phyloP scores from a whole-genome alignment of 2,113 vertebrate genomes.

The Chionis minor region DNA sequence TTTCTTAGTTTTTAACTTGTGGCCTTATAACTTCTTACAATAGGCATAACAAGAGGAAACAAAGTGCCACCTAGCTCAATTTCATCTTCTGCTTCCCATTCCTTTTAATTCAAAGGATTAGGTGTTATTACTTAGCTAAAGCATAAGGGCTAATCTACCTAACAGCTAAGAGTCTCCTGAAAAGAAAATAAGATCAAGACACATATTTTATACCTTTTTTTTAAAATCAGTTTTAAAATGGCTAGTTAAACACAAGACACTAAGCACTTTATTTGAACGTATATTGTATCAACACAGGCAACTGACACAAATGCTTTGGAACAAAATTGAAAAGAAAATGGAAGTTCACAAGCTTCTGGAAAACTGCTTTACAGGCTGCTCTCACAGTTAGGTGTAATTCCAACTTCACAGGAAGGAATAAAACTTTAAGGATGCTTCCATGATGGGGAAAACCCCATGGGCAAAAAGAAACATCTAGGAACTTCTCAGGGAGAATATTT shows the following conservation, averaged over 20 bases:
- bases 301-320: background rate
- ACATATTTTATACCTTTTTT: background rate
- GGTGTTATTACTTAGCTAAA: slow-evolving; percentile 23
- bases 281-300: background rate
- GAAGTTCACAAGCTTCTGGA: background rate
- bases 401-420: background rate
- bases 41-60: background rate
- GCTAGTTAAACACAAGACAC: background rate
- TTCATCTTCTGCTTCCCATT: background rate
- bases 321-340: background rate
- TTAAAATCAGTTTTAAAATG: background rate
- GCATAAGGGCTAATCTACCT: background rate
- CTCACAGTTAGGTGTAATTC: background rate
- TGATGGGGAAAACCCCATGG: background rate
- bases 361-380: background rate
- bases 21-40: too few species aligned
- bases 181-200: background rate
- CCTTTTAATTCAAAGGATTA: slow-evolving; percentile 9
- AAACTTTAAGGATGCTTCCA: background rate
- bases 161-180: background rate
- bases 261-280: background rate
- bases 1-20: too few species aligned
- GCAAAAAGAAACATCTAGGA: background rate
- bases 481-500: background rate
- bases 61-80: background rate